These are phyloP conservation scores for Caenorhabditis sulstoni DNA, from an alignment of 2,888 invertebrate species.

Conservation along the genomic window DNA sequence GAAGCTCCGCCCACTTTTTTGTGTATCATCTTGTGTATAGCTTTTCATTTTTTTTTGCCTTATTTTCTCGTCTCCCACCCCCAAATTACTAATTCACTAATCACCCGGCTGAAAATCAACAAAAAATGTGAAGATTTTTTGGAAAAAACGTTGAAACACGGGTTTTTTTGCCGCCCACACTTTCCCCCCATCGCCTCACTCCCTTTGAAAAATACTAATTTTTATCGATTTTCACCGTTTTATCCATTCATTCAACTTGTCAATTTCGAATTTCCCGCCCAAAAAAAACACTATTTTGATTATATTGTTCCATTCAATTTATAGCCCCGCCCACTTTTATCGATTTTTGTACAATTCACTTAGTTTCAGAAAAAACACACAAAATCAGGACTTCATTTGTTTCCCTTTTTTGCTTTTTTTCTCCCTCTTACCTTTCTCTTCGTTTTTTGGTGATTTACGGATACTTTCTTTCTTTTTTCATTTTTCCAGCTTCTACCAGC, in stretches of 20 bases:
- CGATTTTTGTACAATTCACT: background rate
- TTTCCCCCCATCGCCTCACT: too few species aligned
- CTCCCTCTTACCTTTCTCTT: constrained; percentile 16
- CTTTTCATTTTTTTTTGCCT: background rate
- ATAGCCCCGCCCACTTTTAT: constrained; percentile 1
- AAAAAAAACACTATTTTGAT: too few species aligned
- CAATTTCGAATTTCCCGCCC: too few species aligned
- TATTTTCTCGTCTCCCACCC: background rate
- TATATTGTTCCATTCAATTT: background rate
- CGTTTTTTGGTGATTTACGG: constrained; percentile 49
- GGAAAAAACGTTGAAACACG: too few species aligned
- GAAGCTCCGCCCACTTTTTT: background rate
- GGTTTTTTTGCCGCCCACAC: too few species aligned
- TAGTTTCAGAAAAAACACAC: background rate
- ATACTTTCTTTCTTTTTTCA: constrained; percentile 15
- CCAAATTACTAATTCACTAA: background rate
- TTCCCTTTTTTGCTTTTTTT: too few species aligned
- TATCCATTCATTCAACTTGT: too few species aligned
- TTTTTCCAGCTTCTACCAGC: constrained; percentile 5
- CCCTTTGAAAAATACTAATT: too few species aligned
- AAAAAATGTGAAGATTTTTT: too few species aligned
- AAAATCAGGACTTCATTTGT: background rate
- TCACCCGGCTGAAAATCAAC: too few species aligned
- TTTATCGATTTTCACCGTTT: too few species aligned
- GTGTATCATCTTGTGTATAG: background rate